Evolutionary conservation across 2,113 vertebrate species (phyloP), one percentile per base, ranked within the genome.

Genomic region (Burhinus bistriatus): DNA sequence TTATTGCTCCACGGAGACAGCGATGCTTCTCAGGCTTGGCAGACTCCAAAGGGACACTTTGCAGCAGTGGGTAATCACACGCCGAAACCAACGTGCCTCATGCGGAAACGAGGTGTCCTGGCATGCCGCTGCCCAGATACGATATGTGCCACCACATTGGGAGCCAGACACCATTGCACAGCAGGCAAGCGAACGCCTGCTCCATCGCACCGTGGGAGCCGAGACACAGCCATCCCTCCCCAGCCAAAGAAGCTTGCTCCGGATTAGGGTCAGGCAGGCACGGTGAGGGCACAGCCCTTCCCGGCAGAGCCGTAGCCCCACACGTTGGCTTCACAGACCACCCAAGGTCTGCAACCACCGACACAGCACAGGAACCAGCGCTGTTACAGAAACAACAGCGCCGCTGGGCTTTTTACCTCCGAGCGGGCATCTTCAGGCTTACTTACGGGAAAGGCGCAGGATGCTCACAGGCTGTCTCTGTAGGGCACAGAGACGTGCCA

Each of bases 201-300:
- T 51, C 49, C 12, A 23, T 25, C 22, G 12, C 6, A 6, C 49
- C 7, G 1, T 23, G 9, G 70, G 8, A 62, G 36, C 32, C 3
- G 5, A 10, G 20, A 12, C 30, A 82, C 1, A 1, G 42, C 47
- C 68, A 49, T 2, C 23, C 26, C 17, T 83, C 49, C 44, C 32
- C 64, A 70, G 4, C 12, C 1, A 0, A 65, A 76, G 16, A 1
- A 23, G 29, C 12, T 68, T 2, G 1, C 38, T 58, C 0, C 0
- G 68, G 19, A 54, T 55, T 36, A 55, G 47, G 38, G 42, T 55
- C 76, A 72, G 38, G 68, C 2, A 1, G n/a, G 42, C 1, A 1
- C 81, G 55, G 47, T 1, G 2, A 19, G 10, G 22, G 10, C 38
- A 76, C 6, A 19, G 49, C 23, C 11, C 13, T 57, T 52, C 34